Base-by-base conservation (phyloP, 2,888 invertebrate genomes). In the Bombyx huttoni region DNA sequence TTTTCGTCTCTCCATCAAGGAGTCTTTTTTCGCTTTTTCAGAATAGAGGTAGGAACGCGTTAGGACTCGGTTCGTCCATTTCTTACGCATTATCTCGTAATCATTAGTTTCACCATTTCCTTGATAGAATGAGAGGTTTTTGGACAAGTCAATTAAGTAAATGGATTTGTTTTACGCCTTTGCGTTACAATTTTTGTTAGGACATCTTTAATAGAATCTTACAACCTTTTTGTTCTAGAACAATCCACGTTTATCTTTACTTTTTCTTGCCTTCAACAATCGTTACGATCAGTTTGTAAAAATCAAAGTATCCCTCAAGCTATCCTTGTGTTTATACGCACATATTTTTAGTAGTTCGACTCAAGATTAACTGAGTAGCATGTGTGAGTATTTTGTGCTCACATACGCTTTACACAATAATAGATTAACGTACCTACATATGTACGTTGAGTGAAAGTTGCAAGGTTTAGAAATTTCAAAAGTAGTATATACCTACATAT, bases 21-120 rank as follows among this genome's bases (percentile, higher is more conserved):
- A 79, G 75, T 76, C 77, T 80, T 85, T 84, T 84, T 83, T 81
- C 81, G 76, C 79, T 84, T 81, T 86, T 85, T 83, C 84, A 73
- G 77, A 79, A 79, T 76, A 77, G 79, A 79, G 75, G 77, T 70
- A 78, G 73, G 75, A 78, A 82, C 81, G 75, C 71, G 75, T 78
- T 82, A 69, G 70, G 79, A 75, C 76, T 73, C 67, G 72, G 69
- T 74, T 70, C 73, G 68, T 77, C 75, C 81, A 82, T 85, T 83
- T 82, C 82, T 83, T 85, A 81, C 81, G 78, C 79, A 83, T 85
- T 84, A 84, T 84, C 81, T 82, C 78, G 78, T 81, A 78, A 82
- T 81, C 82, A 84, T 85, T 82, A 79, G 80, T 81, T 79, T 75
- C 73, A 69, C 74, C 73, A 77, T 81, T 80, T 77, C 67, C 75